phyloP scores from a whole-genome alignment of 2,113 vertebrate genomes.

The Felis catus region DNA sequence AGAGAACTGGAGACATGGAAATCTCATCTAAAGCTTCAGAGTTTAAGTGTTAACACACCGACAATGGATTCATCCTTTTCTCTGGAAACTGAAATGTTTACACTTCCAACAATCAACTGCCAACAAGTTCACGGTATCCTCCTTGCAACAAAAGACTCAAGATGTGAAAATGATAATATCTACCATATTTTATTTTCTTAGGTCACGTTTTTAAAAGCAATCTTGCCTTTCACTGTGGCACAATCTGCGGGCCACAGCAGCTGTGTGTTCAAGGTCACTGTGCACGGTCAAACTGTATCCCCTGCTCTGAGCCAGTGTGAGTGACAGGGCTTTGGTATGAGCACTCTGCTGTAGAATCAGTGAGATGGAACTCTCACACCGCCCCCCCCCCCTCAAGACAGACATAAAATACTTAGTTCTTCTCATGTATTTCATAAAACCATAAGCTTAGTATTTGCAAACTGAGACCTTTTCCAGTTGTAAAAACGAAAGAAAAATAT shows the following conservation, averaged over 20 bases:
- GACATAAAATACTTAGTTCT: not conserved
- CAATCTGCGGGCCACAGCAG: not conserved
- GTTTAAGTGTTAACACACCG: not conserved
- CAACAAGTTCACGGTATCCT: not conserved
- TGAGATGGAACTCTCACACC: not conserved
- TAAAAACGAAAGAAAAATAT: not conserved
- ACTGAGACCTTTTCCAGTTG: not conserved
- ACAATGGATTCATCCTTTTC: not conserved
- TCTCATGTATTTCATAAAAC: not conserved
- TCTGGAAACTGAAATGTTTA: not conserved
- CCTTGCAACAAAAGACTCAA: not conserved
- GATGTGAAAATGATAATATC: not conserved
- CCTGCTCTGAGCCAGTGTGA: not conserved
- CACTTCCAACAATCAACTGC: not conserved
- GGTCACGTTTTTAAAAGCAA: not conserved
- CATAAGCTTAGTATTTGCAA: not conserved
- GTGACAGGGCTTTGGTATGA: not conserved
- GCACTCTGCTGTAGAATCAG: not conserved
- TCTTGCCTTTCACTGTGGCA: not conserved
- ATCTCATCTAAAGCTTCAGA: not conserved
- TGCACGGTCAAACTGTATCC: not conserved
- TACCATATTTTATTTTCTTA: conserved; percentile 7
- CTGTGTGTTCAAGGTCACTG: not conserved
- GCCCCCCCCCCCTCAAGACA: not conserved
- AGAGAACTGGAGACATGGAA: not conserved